Conservation (phyloP, 37 sponge, comb jelly and placozoan species). For the Ianthella basta region DNA sequence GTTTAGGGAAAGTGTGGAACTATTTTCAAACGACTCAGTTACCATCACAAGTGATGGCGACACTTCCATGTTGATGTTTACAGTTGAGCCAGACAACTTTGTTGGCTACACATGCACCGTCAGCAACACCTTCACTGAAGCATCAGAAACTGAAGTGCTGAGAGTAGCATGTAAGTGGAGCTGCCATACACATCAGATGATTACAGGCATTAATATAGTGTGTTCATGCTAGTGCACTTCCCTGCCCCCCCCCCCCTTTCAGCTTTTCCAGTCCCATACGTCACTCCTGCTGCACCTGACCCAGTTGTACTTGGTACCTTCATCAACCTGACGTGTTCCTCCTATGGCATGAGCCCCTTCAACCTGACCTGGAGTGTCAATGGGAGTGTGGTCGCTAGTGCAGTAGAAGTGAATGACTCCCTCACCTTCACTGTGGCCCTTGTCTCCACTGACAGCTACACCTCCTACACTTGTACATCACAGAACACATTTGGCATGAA, state of each 20-base stretch:
- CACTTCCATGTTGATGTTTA: not conserved
- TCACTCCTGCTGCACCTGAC: slow-evolving; percentile 14
- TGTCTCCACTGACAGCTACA: not conserved
- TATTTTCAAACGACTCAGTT: not conserved
- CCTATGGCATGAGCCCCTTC: slow-evolving; percentile 6
- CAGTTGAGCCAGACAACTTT: no score
- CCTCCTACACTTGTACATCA: slow-evolving; percentile 9
- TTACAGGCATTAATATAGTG: no score
- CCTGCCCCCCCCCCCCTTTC: not conserved
- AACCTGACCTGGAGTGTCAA: slow-evolving; percentile 3
- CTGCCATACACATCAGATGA: no score
- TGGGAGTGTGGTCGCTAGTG: not conserved
- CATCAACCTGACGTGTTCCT: slow-evolving; percentile 19
- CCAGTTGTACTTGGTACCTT: slow-evolving; percentile 15
- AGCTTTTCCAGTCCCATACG: not conserved
- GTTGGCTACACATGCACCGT: no score
- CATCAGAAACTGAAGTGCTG: not conserved
- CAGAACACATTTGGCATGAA: not conserved
- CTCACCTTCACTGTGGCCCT: not conserved
- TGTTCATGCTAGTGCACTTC: no score
- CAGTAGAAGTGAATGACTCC: not conserved
- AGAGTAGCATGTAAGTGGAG: not conserved
- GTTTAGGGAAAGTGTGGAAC: not conserved
- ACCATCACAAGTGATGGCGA: not conserved
- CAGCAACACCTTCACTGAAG: no score